Percentiles rank a stretch among this genome's conserved stretches.
phyloP scores from a whole-genome alignment of 2,113 vertebrate genomes.

The Paracanthobrama guichenoti region DNA sequence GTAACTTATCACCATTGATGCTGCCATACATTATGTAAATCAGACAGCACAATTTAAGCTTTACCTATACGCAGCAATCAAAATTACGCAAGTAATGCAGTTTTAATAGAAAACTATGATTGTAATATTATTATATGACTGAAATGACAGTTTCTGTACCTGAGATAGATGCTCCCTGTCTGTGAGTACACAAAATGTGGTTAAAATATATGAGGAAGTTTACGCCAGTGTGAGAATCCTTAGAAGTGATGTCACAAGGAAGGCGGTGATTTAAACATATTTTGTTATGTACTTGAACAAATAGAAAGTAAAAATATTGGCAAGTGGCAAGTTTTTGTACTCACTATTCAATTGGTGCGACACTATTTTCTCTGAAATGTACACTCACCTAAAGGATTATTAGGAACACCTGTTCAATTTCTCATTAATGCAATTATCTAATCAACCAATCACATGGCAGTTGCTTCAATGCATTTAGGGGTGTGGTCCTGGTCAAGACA shows the following conservation, averaged over 20 bases:
- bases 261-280: neutral
- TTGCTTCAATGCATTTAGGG: too few species aligned
- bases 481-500: too few species aligned
- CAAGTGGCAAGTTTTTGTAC: neutral
- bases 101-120: neutral
- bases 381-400: too few species aligned
- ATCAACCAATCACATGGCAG: too few species aligned
- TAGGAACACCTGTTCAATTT: too few species aligned
- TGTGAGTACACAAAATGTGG: neutral
- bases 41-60: neutral
- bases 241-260: conserved; percentile 38
- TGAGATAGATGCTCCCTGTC: neutral
- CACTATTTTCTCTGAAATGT: neutral
- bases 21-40: neutral
- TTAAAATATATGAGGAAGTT: conserved; percentile 11
- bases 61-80: neutral
- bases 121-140: neutral
- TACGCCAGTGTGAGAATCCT: neutral
- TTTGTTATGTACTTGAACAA: neutral
- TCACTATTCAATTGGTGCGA: neutral
- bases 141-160: conserved; percentile 15
- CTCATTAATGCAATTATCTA: too few species aligned
- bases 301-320: neutral
- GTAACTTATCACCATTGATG: neutral
- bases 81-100: neutral